These are phyloP conservation scores for Trochalopteron elliotii DNA, from an alignment of 2,113 vertebrate genomes.

Conservation along the genomic window DNA sequence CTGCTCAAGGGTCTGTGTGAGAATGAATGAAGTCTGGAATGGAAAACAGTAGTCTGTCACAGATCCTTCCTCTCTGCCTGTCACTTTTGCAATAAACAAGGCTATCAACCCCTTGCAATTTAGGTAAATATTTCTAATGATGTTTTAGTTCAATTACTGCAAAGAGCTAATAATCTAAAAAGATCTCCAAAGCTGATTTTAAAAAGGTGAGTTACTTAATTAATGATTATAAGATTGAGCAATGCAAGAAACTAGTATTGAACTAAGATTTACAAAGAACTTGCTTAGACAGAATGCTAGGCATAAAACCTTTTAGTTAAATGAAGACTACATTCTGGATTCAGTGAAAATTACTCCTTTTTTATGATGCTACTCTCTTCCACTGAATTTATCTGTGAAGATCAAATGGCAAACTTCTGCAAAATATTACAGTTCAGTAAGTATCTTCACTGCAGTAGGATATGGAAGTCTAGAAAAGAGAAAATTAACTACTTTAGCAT, in stretches of 20 bases:
- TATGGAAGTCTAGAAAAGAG: slow-evolving; percentile 13
- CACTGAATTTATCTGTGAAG: background rate
- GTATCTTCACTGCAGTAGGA: background rate
- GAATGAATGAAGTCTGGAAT: background rate
- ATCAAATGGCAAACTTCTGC: slow-evolving; percentile 28
- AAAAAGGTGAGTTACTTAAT: background rate
- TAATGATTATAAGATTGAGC: background rate
- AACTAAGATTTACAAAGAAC: background rate
- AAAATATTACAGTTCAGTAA: slow-evolving; percentile 27
- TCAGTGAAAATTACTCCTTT: slow-evolving; percentile 43
- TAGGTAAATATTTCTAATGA: background rate
- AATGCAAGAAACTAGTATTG: background rate
- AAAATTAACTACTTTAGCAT: slow-evolving; percentile 5
- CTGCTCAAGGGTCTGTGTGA: background rate
- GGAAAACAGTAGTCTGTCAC: background rate
- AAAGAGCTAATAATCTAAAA: background rate
- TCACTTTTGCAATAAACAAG: background rate
- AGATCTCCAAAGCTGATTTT: background rate
- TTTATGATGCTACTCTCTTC: background rate
- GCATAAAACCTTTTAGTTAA: background rate
- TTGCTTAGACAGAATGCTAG: background rate
- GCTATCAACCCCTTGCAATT: background rate
- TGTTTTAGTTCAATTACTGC: background rate
- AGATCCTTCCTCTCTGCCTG: background rate
- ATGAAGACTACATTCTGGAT: background rate